Evolutionary conservation across 1,140 invertebrate genomes (phyloP).

Genomic region (Epicauta chinensis): DNA sequence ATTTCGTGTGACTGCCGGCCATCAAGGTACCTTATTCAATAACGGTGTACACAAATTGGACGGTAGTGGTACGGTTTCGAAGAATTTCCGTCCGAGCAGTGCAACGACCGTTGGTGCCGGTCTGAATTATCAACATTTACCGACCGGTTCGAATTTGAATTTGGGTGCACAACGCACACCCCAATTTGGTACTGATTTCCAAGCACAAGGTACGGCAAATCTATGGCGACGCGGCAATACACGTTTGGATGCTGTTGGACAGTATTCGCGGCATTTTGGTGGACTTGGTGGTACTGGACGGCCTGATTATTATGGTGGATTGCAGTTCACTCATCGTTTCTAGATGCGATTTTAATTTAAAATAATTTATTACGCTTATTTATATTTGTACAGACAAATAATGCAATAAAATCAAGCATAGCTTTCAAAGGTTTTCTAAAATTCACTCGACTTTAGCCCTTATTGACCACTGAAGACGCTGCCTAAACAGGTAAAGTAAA

Average conservation of each 20-base stretch:
- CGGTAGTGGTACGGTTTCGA: slow-evolving; percentile 15
- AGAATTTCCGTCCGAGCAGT: slow-evolving; percentile 17
- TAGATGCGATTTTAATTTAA: no score
- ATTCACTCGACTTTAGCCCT: no score
- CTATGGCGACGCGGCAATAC: slow-evolving; percentile 16
- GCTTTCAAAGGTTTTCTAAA: no score
- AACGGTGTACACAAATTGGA: slow-evolving; percentile 13
- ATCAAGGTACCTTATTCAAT: slow-evolving; percentile 18
- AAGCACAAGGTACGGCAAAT: slow-evolving; percentile 14
- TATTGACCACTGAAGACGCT: no score
- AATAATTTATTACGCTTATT: no score
- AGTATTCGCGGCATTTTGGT: slow-evolving; percentile 24
- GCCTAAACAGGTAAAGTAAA: no score
- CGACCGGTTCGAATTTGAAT: slow-evolving; percentile 20
- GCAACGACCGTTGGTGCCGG: slow-evolving; percentile 12
- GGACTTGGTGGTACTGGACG: slow-evolving; percentile 21
- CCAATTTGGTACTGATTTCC: slow-evolving; percentile 21
- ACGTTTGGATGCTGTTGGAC: slow-evolving; percentile 18
- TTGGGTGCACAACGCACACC: slow-evolving; percentile 13
- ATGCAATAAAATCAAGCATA: no score
- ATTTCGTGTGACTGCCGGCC: slow-evolving; percentile 8
- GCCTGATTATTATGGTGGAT: slow-evolving; percentile 22
- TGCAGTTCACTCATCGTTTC: slow-evolving; percentile 20
- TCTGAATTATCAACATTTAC: slow-evolving; percentile 17
- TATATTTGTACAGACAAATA: no score